Conservation (phyloP, 2,888 invertebrate genomes). For the Malachius bipustulatus region DNA sequence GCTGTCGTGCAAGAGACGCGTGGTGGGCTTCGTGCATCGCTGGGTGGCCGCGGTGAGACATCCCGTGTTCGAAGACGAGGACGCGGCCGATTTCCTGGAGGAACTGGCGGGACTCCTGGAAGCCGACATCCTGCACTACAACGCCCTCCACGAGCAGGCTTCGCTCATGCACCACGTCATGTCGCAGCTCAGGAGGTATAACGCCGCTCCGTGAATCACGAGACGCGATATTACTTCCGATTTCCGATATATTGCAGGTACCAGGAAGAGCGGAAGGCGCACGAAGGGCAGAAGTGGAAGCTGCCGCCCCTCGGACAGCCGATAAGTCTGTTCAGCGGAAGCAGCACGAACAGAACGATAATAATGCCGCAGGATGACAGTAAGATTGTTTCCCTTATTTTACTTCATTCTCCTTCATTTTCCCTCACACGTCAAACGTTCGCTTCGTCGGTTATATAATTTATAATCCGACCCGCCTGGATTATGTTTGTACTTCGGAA, state of each 20-base stretch:
- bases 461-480: no score
- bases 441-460: no score
- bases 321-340: conserved; percentile 51
- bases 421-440: no score
- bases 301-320: conserved; percentile 57
- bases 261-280: conserved; percentile 46
- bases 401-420: no score
- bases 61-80: conserved; percentile 63
- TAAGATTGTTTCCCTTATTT: conserved; percentile 34
- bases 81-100: conserved; percentile 61
- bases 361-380: conserved; percentile 57
- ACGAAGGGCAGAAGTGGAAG: conserved; percentile 57
- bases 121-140: conserved; percentile 47
- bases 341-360: conserved; percentile 43
- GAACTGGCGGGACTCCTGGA: conserved; percentile 59
- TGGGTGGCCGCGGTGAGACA: conserved; percentile 63
- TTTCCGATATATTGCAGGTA: conserved; percentile 29
- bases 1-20: conserved; percentile 57
- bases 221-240: neutral
- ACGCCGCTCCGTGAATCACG: neutral
- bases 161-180: conserved; percentile 56
- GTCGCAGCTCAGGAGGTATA: conserved; percentile 44
- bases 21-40: conserved; percentile 64
- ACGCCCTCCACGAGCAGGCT: conserved; percentile 53
- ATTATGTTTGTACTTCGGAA: no score